These are phyloP conservation scores for Limonius californicus DNA, from an alignment of 1,140 invertebrate species.

Conservation along the genomic window DNA sequence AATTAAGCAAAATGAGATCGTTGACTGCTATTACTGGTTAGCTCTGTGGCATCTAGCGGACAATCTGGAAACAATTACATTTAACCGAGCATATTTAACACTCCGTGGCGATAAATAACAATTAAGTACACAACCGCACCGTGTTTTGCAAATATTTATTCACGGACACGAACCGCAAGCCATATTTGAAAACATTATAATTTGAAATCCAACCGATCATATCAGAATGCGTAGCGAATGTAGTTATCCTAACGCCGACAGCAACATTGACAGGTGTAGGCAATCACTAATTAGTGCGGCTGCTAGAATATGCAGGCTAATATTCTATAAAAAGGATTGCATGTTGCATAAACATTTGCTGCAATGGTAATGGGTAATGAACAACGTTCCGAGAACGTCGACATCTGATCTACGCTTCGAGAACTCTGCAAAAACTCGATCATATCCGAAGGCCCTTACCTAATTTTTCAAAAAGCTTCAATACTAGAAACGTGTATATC, in stretches of 20 bases:
- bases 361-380: background rate
- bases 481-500: too few relatives aligned
- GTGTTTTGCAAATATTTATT: slow-evolving; percentile 1
- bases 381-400: background rate
- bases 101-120: slow-evolving; percentile 3
- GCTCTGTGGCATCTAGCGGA: background rate
- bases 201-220: background rate
- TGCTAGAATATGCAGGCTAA: background rate
- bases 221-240: background rate
- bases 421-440: too few relatives aligned
- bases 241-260: background rate
- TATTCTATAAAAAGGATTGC: background rate
- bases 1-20: background rate
- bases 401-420: background rate
- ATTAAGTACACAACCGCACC: background rate
- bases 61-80: slow-evolving; percentile 10
- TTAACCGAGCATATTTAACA: background rate
- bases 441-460: too few relatives aligned
- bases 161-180: slow-evolving; percentile 3
- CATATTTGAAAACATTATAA: background rate
- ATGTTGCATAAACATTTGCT: background rate
- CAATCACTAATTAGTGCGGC: slow-evolving; percentile 2
- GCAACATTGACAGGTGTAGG: background rate
- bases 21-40: slow-evolving; percentile 9
- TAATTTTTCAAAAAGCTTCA: too few relatives aligned